A percentile compares a stretch with the other conserved stretches of the same genome.
phyloP scores from a whole-genome alignment of 2,797 vertebrate species.

The Myioborus melanocephalus region DNA sequence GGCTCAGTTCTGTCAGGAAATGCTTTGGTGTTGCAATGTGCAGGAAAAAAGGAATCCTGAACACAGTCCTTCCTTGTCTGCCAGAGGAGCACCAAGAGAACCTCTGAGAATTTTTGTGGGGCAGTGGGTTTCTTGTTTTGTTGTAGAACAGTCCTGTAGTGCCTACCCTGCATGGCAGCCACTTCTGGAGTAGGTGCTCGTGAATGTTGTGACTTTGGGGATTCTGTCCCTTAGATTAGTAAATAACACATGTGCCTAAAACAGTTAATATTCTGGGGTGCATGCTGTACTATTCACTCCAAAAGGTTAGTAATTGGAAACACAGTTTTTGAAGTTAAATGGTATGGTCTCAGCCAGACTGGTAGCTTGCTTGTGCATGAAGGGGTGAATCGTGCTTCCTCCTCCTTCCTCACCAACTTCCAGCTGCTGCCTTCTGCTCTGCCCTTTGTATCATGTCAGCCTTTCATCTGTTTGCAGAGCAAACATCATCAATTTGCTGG shows the following conservation, averaged over 20 bases:
- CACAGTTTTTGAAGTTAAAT: neutral
- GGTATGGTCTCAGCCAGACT: neutral
- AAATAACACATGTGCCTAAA: neutral
- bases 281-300: neutral
- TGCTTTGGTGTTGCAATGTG: fast-evolving
- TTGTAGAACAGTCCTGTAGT: neutral
- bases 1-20: neutral
- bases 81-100: neutral
- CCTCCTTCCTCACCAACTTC: neutral
- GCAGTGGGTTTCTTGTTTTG: neutral
- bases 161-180: neutral
- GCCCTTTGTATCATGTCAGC: neutral
- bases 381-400: neutral
- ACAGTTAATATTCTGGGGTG: neutral
- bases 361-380: neutral
- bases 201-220: fast-evolving
- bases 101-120: neutral
- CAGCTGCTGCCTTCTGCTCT: neutral
- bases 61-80: neutral
- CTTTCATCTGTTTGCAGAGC: neutral
- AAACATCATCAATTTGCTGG: neutral
- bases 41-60: neutral
- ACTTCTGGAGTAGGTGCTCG: neutral
- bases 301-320: neutral
- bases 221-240: neutral